phyloP scores from a whole-genome alignment of 2,797 vertebrate genomes.

The Oreortyx pictus region DNA sequence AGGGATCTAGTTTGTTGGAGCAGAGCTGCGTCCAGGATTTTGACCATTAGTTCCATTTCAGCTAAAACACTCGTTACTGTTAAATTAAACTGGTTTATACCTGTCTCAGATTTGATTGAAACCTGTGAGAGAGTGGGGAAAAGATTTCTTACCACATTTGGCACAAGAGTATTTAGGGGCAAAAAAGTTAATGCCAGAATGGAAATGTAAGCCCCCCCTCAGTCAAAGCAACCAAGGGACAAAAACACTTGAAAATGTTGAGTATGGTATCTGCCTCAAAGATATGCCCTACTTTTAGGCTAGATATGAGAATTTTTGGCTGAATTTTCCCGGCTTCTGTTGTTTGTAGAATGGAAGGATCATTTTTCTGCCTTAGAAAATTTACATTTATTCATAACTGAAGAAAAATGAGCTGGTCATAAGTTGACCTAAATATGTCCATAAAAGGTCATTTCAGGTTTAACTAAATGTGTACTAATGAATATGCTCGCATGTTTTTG shows the following conservation, averaged over 20 bases:
- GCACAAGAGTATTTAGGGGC: not conserved
- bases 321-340: not conserved
- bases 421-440: not conserved
- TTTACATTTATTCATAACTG: not conserved
- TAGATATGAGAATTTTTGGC: not conserved
- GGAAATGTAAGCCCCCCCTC: not conserved
- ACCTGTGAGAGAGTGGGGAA: not conserved
- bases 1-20: not conserved
- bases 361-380: not conserved
- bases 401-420: not conserved
- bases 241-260: not conserved
- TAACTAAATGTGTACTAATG: not conserved
- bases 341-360: not conserved
- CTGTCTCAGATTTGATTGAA: not conserved
- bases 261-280: not conserved
- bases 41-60: not conserved
- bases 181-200: not conserved
- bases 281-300: not conserved
- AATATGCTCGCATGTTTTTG: not conserved
- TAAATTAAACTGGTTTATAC: not conserved
- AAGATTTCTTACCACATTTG: not conserved
- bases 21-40: not conserved
- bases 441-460: not conserved
- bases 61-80: not conserved
- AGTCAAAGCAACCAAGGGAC: not conserved